Base-by-base conservation (phyloP, 2,888 invertebrate species). In the Argyresthia goedartella region DNA sequence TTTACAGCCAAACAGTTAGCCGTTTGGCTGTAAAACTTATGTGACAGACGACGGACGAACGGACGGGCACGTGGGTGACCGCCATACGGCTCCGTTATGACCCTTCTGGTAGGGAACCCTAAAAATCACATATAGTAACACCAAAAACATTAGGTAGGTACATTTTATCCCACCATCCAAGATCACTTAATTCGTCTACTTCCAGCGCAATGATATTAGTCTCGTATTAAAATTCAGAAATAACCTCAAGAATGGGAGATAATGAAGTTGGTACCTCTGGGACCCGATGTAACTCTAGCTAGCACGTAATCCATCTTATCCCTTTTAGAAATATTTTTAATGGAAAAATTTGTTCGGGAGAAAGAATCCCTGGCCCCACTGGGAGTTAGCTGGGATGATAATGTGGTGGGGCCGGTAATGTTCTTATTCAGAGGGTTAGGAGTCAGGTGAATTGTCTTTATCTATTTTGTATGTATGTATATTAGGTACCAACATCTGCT, bases 271-370 rank as follows among this genome's bases (percentile, higher is more conserved):
- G 56, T 55, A 64, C 82, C 79, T 57, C 43, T 56, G 79, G 84
- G 84, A 77, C 67, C 69, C 57, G 58, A 60, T 60, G 76, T 74
- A 78, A 80, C 73, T 75, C 68, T 68, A 79, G 70, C 68, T 68
- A 79, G 70, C 67, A 72, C 69, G 73, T 82, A 86, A 86, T 86
- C 85, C 85, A 82, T 86, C 85, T 84, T 86, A 84, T 74, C 70
- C 66, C 73, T 77, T n/a, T 76, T 67, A 57, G 59, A 62, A 71
- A 78, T 72, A 72, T 60, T 66, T 67, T 74, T 80, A 84, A 84
- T 82, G 82, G 81, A 78, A 81, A 78, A 72, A 73, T 77, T 74
- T 74, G 74, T 68, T 65, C 59, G 67, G 53, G 58, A 57, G 65
- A 74, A 79, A 79, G 75, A 76, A 81, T 75, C 71, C 70, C 60